Percentiles rank a stretch among this genome's conserved stretches.
These are phyloP conservation scores for Argopecten irradians DNA, from an alignment of 1,140 invertebrate genomes.

Conservation along the genomic window DNA sequence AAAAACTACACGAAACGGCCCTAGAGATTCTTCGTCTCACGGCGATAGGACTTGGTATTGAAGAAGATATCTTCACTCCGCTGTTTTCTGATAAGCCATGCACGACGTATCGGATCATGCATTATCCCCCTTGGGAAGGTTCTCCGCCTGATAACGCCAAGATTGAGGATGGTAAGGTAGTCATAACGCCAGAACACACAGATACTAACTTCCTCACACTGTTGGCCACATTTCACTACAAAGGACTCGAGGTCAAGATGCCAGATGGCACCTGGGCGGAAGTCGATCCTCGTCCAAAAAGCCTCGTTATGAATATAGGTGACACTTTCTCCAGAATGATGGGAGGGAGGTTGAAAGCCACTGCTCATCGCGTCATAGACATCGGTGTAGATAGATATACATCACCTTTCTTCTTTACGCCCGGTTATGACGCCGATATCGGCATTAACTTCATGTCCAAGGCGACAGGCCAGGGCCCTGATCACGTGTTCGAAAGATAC, in stretches of 20 bases:
- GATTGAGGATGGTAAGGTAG: constrained; percentile 55
- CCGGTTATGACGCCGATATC: constrained; percentile 58
- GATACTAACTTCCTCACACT: constrained; percentile 67
- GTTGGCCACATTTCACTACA: constrained; percentile 61
- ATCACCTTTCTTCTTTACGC: constrained; percentile 65
- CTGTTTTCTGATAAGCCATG: constrained; percentile 59
- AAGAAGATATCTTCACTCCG: constrained; percentile 56
- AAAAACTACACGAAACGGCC: constrained; percentile 53
- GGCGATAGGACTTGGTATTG: constrained; percentile 59
- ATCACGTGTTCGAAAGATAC: constrained; percentile 51
- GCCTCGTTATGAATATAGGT: constrained; percentile 68
- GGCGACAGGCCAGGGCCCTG: constrained; percentile 28
- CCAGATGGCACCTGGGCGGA: constrained; percentile 55
- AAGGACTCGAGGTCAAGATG: constrained; percentile 59
- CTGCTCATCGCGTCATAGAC: constrained; percentile 63
- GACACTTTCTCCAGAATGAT: constrained; percentile 64
- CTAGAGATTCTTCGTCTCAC: constrained; percentile 60
- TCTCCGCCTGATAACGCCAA: constrained; percentile 49
- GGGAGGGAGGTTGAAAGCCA: constrained; percentile 61
- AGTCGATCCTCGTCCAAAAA: constrained; percentile 57
- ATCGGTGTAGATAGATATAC: constrained; percentile 60
- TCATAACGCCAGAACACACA: constrained; percentile 61
- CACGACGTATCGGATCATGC: constrained; percentile 63
- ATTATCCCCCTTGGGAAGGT: constrained; percentile 61
- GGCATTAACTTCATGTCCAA: constrained; percentile 52